These are phyloP conservation scores for Luffia ferchaultella DNA, from an alignment of 2,888 invertebrate genomes.

Conservation along the genomic window DNA sequence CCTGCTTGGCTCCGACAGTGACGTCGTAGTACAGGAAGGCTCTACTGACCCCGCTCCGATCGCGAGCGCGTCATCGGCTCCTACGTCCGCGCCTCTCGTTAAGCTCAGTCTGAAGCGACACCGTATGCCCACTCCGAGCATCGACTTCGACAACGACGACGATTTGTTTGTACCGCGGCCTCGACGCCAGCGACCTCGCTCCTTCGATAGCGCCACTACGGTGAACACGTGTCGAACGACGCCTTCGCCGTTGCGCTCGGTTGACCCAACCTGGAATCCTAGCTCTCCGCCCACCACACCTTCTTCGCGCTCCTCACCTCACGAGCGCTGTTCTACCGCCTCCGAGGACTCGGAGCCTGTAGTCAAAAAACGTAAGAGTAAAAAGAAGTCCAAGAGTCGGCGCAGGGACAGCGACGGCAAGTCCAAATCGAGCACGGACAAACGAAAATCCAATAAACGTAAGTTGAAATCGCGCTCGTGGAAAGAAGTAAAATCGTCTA, in stretches of 20 bases:
- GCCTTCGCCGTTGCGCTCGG: conserved; percentile 22
- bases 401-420: not conserved
- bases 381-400: conserved; percentile 20
- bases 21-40: conserved; percentile 43
- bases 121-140: conserved; percentile 3
- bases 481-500: conserved; percentile 40
- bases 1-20: conserved; percentile 64
- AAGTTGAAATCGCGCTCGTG: conserved; percentile 36
- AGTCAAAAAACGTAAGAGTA: conserved; percentile 17
- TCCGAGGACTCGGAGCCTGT: conserved; percentile 15
- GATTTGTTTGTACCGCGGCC: conserved; percentile 1
- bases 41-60: conserved; percentile 18
- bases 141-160: not conserved
- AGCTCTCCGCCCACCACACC: conserved; percentile 9
- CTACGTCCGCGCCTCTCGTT: conserved; percentile 13
- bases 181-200: not conserved
- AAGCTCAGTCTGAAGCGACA: conserved; percentile 32
- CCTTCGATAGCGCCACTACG: not conserved
- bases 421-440: conserved; percentile 14
- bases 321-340: conserved; percentile 13
- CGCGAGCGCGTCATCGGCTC: conserved; percentile 10
- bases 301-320: conserved; percentile 10
- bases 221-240: not conserved
- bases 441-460: conserved; percentile 17
- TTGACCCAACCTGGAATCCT: conserved; percentile 20